Conservation (phyloP, 2,888 invertebrate genomes). For the Apotomis betuletana region DNA sequence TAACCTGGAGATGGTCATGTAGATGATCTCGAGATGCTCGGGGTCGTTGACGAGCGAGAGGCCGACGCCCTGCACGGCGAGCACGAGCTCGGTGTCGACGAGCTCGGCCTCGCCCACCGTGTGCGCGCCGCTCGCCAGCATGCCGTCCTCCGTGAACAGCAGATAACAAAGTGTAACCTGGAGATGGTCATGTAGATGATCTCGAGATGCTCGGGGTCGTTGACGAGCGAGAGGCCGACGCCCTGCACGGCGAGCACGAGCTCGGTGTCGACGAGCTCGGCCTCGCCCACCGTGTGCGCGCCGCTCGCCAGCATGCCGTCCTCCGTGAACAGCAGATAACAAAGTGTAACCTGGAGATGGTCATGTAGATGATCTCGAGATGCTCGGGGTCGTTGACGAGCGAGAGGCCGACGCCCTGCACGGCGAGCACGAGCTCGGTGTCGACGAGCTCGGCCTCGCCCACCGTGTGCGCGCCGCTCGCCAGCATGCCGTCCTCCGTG, state of each 20-base stretch:
- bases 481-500: conserved; percentile 89
- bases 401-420: conserved; percentile 96
- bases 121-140: conserved; percentile 89
- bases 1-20: conserved; percentile 91
- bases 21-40: conserved; percentile 89
- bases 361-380: conserved; percentile 91
- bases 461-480: conserved; percentile 88
- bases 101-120: conserved; percentile 89
- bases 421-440: conserved; percentile 83
- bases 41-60: conserved; percentile 96
- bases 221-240: conserved; percentile 95
- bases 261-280: conserved; percentile 85
- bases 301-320: conserved; percentile 88
- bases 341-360: conserved; percentile 90
- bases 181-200: conserved; percentile 92
- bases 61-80: conserved; percentile 95
- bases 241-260: conserved; percentile 91
- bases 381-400: conserved; percentile 92
- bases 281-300: conserved; percentile 89
- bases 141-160: conserved; percentile 91
- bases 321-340: conserved; percentile 94
- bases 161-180: conserved; percentile 90
- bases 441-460: conserved; percentile 88
- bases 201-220: conserved; percentile 90
- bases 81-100: conserved; percentile 73